Base-by-base conservation (phyloP, 2,797 vertebrate genomes). In the Sebastes alutus region DNA sequence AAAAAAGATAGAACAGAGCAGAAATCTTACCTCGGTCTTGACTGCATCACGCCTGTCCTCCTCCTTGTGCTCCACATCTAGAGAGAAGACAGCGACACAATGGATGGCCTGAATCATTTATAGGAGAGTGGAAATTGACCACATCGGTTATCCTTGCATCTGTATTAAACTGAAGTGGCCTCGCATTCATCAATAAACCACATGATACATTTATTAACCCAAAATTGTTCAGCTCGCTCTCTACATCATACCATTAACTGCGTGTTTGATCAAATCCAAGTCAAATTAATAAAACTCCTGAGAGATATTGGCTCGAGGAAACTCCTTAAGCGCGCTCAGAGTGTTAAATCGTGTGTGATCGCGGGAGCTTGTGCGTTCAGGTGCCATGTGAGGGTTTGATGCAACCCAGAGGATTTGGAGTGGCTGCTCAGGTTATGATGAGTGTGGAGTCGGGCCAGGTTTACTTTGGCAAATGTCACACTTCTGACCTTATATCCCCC, bases 41-140 rank as follows among this genome's bases (percentile, higher is more conserved):
- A 90, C 86, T 59, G 87, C 84, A 70, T 95, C 94, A 6, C 73
- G 84, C 55, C 91, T 84, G 35, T 95, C 94, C 72, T 96, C 95
- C 80, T 96, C 95, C 83, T 94, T 95, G 88, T 95, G 95, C 90
- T 96, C 96, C 89, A 96, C 95, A 94, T 96, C 96, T 96, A 94
- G 66, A 94, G 80, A 84, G 86, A 90, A 93, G 86, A 91, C 83
- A 93, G 80, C 56, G 5, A 92, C 85, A 94, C 79, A 91, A 92
- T 81, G 78, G 75, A 88, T 87, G 82, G 87, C 80, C 82, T 88
- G 84, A 93, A 90, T 92, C 88, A 92, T 87, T 92, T 72, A 90
- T 80, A 62, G 86, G 16, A 72, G 65, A 62, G 70, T 75, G 71
- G 72, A 85, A 84, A 82, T 32, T 87, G 78, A 74, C 78, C 58